phyloP scores from a whole-genome alignment of 2,113 vertebrate genomes.

The Spheniscus mendiculus region DNA sequence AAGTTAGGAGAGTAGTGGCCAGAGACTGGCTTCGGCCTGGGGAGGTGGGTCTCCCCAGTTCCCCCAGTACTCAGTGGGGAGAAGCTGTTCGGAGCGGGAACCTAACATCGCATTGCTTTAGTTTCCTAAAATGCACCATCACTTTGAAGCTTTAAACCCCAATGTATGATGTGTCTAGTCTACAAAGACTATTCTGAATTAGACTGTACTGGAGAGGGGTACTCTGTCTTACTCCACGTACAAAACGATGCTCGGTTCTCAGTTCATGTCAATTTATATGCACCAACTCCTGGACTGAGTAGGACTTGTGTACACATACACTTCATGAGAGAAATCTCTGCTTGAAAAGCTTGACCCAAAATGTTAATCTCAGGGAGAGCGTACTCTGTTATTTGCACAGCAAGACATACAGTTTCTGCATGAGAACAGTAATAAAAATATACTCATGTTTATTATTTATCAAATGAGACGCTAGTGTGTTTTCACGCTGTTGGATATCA shows the following conservation, averaged over 20 bases:
- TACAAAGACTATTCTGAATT: not conserved
- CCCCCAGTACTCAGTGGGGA: not conserved
- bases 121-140: not conserved
- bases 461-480: not conserved
- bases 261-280: not conserved
- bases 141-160: not conserved
- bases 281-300: not conserved
- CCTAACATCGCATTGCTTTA: not conserved
- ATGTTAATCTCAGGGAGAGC: not conserved
- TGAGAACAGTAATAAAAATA: not conserved
- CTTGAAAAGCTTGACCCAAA: not conserved
- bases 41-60: not conserved
- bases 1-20: not conserved
- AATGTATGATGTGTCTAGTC: not conserved
- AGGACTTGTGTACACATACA: not conserved
- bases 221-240: not conserved
- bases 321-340: not conserved
- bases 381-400: not conserved
- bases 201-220: not conserved
- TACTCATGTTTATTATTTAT: not conserved
- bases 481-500: not conserved
- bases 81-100: not conserved
- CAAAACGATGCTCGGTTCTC: not conserved
- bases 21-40: not conserved
- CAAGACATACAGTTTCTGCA: not conserved